Percentiles rank a stretch among this genome's conserved stretches.
Evolutionary conservation across 2,113 vertebrate genomes (phyloP).

Genomic region (Cisticola juncidis): DNA sequence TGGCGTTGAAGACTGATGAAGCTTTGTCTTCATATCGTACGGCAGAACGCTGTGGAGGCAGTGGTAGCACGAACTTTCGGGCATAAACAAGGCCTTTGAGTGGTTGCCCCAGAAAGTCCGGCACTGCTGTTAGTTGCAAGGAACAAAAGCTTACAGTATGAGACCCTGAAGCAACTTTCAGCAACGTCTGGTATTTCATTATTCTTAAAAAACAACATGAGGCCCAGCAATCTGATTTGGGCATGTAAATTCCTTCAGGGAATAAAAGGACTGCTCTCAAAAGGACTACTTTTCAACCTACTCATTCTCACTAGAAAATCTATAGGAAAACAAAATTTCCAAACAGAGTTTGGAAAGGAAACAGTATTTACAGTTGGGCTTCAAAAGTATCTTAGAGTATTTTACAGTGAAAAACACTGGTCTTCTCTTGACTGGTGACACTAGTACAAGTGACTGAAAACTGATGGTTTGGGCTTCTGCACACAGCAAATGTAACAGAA

Average conservation of each 20-base stretch:
- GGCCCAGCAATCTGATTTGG: not conserved
- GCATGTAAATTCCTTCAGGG: not conserved
- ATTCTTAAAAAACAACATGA: not conserved
- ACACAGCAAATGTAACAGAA: not conserved
- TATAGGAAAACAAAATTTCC: not conserved
- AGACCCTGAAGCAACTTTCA: conserved; percentile 3
- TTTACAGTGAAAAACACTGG: not conserved
- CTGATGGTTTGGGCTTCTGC: not conserved
- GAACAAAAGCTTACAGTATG: conserved; percentile 16
- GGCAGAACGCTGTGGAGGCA: accelerated
- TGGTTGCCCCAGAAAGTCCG: not conserved
- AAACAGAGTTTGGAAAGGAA: not conserved
- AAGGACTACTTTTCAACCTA: not conserved
- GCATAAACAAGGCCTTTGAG: not conserved
- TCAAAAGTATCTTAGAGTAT: not conserved
- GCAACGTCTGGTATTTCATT: not conserved
- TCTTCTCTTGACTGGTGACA: not conserved
- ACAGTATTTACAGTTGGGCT: not conserved
- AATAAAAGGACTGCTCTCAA: not conserved
- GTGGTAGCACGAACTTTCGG: not conserved
- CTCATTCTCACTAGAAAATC: not conserved
- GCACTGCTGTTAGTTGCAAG: not conserved
- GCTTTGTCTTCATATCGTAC: accelerated
- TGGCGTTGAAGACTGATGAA: accelerated
- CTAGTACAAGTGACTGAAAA: not conserved